Evolutionary conservation across 2,113 vertebrate species (phyloP).

Genomic region (Odocoileus virginianus): DNA sequence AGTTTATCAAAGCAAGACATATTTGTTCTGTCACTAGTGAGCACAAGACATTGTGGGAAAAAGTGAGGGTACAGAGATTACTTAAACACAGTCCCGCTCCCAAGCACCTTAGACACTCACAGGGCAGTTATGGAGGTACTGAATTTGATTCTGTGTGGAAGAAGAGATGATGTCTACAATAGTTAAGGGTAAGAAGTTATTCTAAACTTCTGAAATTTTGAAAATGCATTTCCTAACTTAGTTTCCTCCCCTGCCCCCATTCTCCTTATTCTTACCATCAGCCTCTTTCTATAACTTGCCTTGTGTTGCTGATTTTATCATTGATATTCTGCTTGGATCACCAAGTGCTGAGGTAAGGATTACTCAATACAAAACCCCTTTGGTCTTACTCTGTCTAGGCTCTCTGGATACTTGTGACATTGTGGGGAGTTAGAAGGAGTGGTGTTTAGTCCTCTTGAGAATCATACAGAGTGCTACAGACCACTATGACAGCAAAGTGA

Average conservation of each 20-base stretch:
- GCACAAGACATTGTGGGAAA: not conserved
- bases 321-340: slow-evolving; percentile 96
- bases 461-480: accelerated
- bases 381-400: not conserved
- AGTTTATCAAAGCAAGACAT: not conserved
- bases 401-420: not conserved
- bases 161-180: not conserved
- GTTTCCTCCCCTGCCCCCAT: not conserved
- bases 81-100: not conserved
- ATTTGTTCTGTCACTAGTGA: not conserved
- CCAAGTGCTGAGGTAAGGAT: slow-evolving; percentile 93
- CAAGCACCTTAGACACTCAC: not conserved
- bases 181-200: not conserved
- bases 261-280: slow-evolving; percentile 69
- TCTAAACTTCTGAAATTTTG: not conserved
- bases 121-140: not conserved
- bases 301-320: slow-evolving; percentile 96
- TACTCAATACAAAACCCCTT: not conserved
- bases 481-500: not conserved
- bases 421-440: not conserved
- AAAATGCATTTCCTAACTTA: not conserved
- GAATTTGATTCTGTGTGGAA: not conserved
- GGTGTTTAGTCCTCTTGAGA: no score
- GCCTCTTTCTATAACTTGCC: slow-evolving; percentile 96
- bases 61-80: not conserved